Evolutionary conservation across 2,797 vertebrate genomes (phyloP).

Genomic region (Notolepis coatsorum): DNA sequence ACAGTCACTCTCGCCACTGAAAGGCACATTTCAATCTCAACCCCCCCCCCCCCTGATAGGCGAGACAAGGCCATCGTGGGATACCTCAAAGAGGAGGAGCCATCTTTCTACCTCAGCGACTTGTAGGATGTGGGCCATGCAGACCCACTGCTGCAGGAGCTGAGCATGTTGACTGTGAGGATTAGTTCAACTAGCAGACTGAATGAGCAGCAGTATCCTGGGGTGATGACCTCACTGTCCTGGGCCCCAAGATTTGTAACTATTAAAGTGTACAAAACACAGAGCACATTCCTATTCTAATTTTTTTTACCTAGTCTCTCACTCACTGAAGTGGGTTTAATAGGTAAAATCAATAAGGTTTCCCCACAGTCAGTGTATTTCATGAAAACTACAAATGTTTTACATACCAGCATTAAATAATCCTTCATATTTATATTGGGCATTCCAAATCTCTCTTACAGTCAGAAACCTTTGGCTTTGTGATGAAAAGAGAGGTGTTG

Average conservation of each 20-base stretch:
- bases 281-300: too few relatives aligned
- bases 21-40: conserved; percentile 79
- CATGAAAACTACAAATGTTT: too few relatives aligned
- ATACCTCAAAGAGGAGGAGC: conserved; percentile 67
- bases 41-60: conserved; percentile 63
- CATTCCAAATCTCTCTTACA: too few relatives aligned
- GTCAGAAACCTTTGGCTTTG: too few relatives aligned
- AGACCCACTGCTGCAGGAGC: neutral
- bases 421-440: too few relatives aligned
- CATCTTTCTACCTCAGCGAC: conserved; percentile 53
- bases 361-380: too few relatives aligned
- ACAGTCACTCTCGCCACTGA: conserved; percentile 72
- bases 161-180: conserved; percentile 10
- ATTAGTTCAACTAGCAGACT: conserved; percentile 47
- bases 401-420: too few relatives aligned
- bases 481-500: too few relatives aligned
- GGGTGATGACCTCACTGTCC: neutral
- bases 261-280: too few relatives aligned
- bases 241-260: neutral
- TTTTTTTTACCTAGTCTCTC: too few relatives aligned
- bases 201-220: neutral
- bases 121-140: conserved; percentile 48
- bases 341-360: too few relatives aligned
- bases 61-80: conserved; percentile 60
- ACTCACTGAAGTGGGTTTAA: too few relatives aligned